Evolutionary conservation across 2,797 vertebrate genomes (phyloP).

Genomic region (Gymnoscopelus microlampas): DNA sequence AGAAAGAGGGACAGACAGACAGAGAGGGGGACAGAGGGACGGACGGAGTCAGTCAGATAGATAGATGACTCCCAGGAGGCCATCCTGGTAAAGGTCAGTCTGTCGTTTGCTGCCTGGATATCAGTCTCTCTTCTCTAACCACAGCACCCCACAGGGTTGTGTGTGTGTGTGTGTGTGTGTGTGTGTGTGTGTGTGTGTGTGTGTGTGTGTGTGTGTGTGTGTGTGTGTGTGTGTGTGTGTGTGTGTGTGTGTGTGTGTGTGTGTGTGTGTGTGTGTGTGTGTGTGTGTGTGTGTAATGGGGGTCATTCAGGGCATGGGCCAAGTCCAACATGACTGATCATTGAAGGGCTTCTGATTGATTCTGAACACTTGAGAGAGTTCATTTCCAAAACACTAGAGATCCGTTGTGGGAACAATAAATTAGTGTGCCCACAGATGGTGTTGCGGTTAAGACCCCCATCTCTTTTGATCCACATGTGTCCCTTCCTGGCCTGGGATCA

Average conservation of each 20-base stretch:
- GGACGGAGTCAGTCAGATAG: conserved; percentile 52
- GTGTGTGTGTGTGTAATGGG: background rate
- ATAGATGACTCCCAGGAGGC: conserved; percentile 70
- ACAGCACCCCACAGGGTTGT: conserved; percentile 28
- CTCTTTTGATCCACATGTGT: no score
- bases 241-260: background rate
- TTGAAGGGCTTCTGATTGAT: background rate
- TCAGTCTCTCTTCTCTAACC: conserved; percentile 64
- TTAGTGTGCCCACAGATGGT: no score
- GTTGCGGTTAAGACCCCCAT: no score
- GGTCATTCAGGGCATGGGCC: conserved; percentile 12
- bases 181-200: background rate
- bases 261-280: background rate
- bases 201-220: background rate
- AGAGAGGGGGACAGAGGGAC: conserved; percentile 32
- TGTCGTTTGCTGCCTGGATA: conserved; percentile 60
- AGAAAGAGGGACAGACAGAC: background rate
- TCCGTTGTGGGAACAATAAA: background rate
- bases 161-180: background rate
- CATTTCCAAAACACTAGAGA: background rate
- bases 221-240: no score
- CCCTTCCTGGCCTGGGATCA: no score
- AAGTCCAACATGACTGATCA: conserved; percentile 26
- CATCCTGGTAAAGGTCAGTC: conserved; percentile 67
- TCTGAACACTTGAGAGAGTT: conserved; percentile 10